Base-by-base conservation (phyloP, 1,140 invertebrate genomes). In the Coelopa frigida region DNA sequence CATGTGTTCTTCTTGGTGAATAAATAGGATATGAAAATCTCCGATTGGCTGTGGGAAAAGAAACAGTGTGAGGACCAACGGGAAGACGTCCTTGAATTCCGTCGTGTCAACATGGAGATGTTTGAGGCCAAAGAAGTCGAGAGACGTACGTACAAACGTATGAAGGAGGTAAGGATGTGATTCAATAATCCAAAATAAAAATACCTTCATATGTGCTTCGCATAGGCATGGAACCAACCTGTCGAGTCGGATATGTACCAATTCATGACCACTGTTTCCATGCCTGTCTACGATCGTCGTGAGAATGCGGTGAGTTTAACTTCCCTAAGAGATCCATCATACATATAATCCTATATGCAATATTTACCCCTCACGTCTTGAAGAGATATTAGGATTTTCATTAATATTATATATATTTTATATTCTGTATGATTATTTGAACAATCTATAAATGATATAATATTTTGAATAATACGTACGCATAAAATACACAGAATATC, bases 211-310 rank as follows among this genome's bases (percentile, higher is more conserved):
- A 21, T 43, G 18, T n/a, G n/a, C n/a, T 11, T n/a, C 22, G 18
- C 70, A 33, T 55, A 83, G 80, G 75, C 75, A 54, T 77, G 79
- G 68, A 75, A 81, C 48, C 75, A 81, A 54, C 77, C 76, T 22
- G 71, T 71, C 33, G 76, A 78, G 51, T 61, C 77, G 18, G 72
- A 75, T 46, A 72, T 77, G 49, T 87, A 86, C 64, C 77, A 80
- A 53, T 78, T 92, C 56, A 86, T 91, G 83, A 93, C 89, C 8
- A 91, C 91, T 24, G 87, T 94, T 14, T 87, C 90, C 46, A 85
- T 90, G 75, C 91, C 91, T 5, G 89, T 94, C 20, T 94, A 86
- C 70, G 89, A 94, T 73, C 75, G 80, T 56, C 78, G 84, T 10
- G 77, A 81, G 51, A 83, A 84, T 64, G 82, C 83, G 73, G 84